These are phyloP conservation scores for Carapus acus DNA, from an alignment of 2,797 vertebrate species.

Conservation along the genomic window DNA sequence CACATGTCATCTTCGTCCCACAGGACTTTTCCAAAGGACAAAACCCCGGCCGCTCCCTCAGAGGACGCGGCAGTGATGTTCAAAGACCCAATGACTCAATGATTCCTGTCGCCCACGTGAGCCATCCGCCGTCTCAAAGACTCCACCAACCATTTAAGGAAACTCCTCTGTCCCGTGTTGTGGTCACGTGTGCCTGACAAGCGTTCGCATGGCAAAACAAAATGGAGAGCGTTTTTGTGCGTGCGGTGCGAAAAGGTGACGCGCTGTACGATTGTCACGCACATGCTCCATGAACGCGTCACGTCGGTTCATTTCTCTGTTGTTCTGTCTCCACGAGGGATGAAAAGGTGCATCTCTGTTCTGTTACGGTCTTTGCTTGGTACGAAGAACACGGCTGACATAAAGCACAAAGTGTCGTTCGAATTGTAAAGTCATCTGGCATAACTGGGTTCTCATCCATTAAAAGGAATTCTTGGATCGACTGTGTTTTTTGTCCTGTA, in stretches of 20 bases:
- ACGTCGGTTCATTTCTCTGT: slow-evolving; percentile 10
- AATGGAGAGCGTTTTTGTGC: slow-evolving; percentile 12
- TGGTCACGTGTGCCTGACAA: slow-evolving; percentile 6
- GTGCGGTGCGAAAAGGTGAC: slow-evolving; percentile 2
- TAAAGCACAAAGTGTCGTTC: slow-evolving; percentile 18
- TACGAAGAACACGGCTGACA: slow-evolving; percentile 16
- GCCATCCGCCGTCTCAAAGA: slow-evolving; percentile 28
- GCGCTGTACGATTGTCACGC: neutral
- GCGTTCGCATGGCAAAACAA: slow-evolving; percentile 7
- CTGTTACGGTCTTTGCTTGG: slow-evolving; percentile 9
- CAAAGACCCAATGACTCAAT: slow-evolving; percentile 20
- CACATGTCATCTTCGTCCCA: slow-evolving; percentile 6
- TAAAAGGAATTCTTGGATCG: slow-evolving; percentile 60
- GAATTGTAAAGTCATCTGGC: slow-evolving; percentile 24
- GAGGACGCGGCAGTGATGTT: slow-evolving; percentile 30
- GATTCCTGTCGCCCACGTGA: slow-evolving; percentile 34
- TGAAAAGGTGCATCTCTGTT: slow-evolving; percentile 11
- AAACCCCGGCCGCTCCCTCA: slow-evolving; percentile 18
- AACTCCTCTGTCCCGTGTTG: slow-evolving; percentile 12
- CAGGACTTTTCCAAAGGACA: slow-evolving; percentile 24
- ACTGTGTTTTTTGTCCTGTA: slow-evolving; percentile 21
- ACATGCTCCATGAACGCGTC: neutral
- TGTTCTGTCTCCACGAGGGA: slow-evolving; percentile 13
- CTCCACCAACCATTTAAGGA: slow-evolving; percentile 26
- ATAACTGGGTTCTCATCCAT: slow-evolving; percentile 46